Conservation (phyloP, 92 coral and sea anemone species). For the Plumapathes pennacea region DNA sequence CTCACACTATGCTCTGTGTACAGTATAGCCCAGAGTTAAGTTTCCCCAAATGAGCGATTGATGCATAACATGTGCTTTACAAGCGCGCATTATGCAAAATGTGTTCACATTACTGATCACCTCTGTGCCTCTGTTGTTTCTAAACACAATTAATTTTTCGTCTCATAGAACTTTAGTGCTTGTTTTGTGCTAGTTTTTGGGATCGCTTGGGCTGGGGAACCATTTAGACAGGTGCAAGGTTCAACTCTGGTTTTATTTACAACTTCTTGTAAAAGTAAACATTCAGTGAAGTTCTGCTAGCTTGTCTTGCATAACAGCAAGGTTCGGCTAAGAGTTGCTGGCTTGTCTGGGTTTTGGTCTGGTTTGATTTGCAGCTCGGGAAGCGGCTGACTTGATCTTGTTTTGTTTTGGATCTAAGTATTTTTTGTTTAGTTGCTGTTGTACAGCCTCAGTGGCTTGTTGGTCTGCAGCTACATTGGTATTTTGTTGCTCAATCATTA, state of each 20-base stretch:
- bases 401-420: neutral
- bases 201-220: too few species aligned
- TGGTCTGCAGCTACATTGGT: neutral
- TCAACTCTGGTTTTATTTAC: neutral
- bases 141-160: too few species aligned
- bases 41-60: too few species aligned
- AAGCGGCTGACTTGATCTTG: neutral
- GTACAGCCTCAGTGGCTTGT: neutral
- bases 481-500: slow-evolving; percentile 6
- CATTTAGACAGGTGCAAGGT: too few species aligned
- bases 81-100: too few species aligned
- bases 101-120: too few species aligned
- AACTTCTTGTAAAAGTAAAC: neutral
- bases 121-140: too few species aligned
- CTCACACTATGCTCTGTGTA: too few species aligned
- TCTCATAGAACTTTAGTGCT: neutral
- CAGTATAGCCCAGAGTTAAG: too few species aligned
- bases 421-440: neutral
- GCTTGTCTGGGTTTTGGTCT: neutral
- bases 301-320: neutral
- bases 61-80: too few species aligned
- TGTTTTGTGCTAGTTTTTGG: neutral
- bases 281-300: neutral
- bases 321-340: too few species aligned
- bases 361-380: neutral